Conservation (phyloP, 2,888 invertebrate genomes). For the Apamea anceps region DNA sequence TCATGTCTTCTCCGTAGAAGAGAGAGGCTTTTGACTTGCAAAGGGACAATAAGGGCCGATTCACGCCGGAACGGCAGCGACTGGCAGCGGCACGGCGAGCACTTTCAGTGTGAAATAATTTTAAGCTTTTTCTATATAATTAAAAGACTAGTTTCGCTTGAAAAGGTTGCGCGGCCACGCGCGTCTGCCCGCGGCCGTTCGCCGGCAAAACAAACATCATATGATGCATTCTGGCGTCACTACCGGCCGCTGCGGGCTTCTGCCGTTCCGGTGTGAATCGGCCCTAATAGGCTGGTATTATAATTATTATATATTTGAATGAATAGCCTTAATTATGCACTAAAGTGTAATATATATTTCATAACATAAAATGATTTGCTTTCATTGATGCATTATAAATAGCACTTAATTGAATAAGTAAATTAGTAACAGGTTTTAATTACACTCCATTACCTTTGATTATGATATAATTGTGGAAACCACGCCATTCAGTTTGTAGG, state of each 20-base stretch:
- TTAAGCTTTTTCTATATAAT: too few relatives aligned
- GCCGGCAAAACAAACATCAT: too few relatives aligned
- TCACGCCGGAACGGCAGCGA: too few relatives aligned
- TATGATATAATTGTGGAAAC: conserved; percentile 26
- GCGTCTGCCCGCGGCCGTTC: too few relatives aligned
- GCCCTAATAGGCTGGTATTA: neutral
- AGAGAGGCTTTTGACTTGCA: neutral
- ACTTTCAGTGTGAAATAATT: too few relatives aligned
- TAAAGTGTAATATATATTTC: neutral
- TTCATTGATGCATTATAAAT: conserved; percentile 26
- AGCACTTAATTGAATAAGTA: conserved; percentile 35
- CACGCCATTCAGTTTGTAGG: neutral
- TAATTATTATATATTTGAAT: neutral
- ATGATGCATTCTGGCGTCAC: too few relatives aligned
- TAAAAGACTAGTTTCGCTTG: too few relatives aligned
- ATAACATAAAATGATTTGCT: neutral
- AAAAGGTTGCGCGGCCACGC: too few relatives aligned
- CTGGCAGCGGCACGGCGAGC: too few relatives aligned
- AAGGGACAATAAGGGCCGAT: too few relatives aligned
- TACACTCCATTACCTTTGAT: conserved; percentile 23
- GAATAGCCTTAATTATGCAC: conserved; percentile 7
- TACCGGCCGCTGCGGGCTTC: too few relatives aligned
- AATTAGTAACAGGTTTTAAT: conserved; percentile 45
- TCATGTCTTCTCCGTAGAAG: neutral
- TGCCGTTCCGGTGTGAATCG: too few relatives aligned